A percentile compares a stretch with the other conserved stretches of the same genome.
phyloP scores from a whole-genome alignment of 30 jellyfish, hydroid and myxozoan genomes.

The Cassiopea xamachana region DNA sequence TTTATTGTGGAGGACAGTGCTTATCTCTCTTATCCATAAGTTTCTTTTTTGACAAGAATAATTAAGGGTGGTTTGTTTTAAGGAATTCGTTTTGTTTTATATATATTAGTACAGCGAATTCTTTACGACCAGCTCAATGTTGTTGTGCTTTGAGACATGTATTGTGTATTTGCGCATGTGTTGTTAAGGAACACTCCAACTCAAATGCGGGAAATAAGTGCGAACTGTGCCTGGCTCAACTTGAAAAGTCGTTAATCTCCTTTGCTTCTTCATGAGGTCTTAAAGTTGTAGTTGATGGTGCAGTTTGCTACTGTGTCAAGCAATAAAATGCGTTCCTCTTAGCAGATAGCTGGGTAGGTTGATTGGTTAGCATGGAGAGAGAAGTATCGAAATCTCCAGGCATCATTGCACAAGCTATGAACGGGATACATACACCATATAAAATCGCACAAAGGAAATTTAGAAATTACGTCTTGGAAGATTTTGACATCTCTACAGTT shows the following conservation, averaged over 20 bases:
- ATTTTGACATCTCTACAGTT: slow-evolving; percentile 60
- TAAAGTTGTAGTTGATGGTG: not conserved
- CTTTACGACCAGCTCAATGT: not conserved
- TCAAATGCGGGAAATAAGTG: not conserved
- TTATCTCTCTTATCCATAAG: slow-evolving; percentile 38
- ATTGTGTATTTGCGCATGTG: not conserved
- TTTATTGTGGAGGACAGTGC: slow-evolving; percentile 48
- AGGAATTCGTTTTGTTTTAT: not conserved
- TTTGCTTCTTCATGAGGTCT: not conserved
- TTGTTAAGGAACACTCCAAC: not conserved
- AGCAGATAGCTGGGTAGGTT: not conserved
- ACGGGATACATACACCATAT: slow-evolving; percentile 21
- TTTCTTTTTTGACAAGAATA: slow-evolving; percentile 22
- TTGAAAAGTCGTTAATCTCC: too few species aligned
- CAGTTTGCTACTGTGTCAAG: not conserved
- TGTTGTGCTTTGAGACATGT: not conserved
- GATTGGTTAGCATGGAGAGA: not conserved
- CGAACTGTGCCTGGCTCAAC: not conserved
- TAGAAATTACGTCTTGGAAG: slow-evolving; percentile 47
- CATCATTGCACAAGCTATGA: not conserved
- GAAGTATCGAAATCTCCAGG: not conserved
- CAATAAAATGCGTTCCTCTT: not conserved
- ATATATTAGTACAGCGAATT: not conserved
- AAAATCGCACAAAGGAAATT: slow-evolving; percentile 40
- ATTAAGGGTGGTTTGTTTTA: slow-evolving; percentile 22